Percentiles rank a stretch among this genome's conserved stretches.
phyloP scores from a whole-genome alignment of 2,888 invertebrate genomes.

The Mechanitis messenoides region DNA sequence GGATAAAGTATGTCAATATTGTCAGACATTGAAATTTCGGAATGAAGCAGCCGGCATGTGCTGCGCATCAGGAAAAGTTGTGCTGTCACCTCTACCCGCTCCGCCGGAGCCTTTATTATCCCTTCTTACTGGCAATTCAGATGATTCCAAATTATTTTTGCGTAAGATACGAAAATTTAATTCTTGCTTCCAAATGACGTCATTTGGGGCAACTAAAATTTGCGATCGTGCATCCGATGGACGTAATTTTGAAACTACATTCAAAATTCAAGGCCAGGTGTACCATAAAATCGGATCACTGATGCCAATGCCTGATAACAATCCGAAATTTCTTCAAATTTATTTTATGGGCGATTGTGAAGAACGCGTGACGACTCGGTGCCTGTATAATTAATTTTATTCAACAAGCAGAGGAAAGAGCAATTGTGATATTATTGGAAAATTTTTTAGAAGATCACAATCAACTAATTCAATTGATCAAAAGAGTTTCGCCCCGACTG shows the following conservation, averaged over 20 bases:
- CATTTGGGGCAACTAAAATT: conserved; percentile 29
- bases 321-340: conserved; percentile 39
- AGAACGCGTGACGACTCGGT: conserved; percentile 19
- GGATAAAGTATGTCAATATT: conserved; percentile 33
- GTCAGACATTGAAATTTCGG: conserved; percentile 24
- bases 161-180: conserved; percentile 28
- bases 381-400: conserved; percentile 31
- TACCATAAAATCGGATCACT: conserved; percentile 33
- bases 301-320: conserved; percentile 33
- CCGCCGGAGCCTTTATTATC: conserved; percentile 26
- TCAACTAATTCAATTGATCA: conserved; percentile 19
- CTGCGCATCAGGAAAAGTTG: conserved; percentile 30
- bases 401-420: conserved; percentile 22
- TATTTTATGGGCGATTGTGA: conserved; percentile 36
- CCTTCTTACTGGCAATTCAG: conserved; percentile 24
- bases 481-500: conserved; percentile 22
- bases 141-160: conserved; percentile 29
- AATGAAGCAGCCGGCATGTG: conserved; percentile 28
- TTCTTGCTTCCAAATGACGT: conserved; percentile 5
- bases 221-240: conserved; percentile 26
- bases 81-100: conserved; percentile 23
- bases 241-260: conserved; percentile 32
- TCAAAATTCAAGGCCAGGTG: conserved; percentile 30
- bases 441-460: conserved; percentile 24
- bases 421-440: conserved; percentile 20